These are phyloP conservation scores for Epizoanthus stellaris DNA, from an alignment of 92 coral and sea anemone species.

Conservation along the genomic window DNA sequence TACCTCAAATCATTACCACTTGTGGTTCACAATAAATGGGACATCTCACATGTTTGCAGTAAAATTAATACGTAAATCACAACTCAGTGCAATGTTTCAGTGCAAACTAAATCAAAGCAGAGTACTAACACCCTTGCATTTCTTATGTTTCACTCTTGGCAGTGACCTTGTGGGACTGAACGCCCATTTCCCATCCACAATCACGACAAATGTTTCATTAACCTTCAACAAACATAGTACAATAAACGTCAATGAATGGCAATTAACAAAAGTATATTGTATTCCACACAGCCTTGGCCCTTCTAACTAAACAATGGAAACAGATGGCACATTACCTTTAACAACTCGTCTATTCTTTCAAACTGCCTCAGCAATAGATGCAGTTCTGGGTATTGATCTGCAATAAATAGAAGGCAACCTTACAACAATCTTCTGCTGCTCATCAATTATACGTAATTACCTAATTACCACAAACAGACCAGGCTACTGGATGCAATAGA, in stretches of 20 bases:
- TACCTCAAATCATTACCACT: no score
- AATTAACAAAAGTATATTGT: neutral
- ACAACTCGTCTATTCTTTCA: slow-evolving; percentile 89
- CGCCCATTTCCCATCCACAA: neutral
- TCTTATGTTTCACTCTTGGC: neutral
- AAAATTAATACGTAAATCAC: neutral
- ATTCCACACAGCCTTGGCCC: no score
- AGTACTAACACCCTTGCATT: slow-evolving; percentile 34
- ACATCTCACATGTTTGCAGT: no score
- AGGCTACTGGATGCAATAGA: no score
- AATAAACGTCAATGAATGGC: neutral
- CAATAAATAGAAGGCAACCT: neutral
- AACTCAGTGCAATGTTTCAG: neutral
- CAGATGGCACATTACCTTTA: slow-evolving; percentile 71
- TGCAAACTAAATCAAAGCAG: neutral
- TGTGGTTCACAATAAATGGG: no score
- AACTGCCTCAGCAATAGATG: slow-evolving; percentile 66
- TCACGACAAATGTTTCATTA: slow-evolving; percentile 32
- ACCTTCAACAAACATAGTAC: slow-evolving; percentile 10
- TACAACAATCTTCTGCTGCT: no score
- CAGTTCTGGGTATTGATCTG: slow-evolving; percentile 83
- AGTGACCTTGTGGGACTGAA: neutral
- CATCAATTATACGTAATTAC: no score
- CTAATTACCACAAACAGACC: no score
- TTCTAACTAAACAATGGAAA: no score